A percentile compares a stretch with the other conserved stretches of the same genome.
phyloP scores from a whole-genome alignment of 2,113 vertebrate species.

The Bucco capensis region DNA sequence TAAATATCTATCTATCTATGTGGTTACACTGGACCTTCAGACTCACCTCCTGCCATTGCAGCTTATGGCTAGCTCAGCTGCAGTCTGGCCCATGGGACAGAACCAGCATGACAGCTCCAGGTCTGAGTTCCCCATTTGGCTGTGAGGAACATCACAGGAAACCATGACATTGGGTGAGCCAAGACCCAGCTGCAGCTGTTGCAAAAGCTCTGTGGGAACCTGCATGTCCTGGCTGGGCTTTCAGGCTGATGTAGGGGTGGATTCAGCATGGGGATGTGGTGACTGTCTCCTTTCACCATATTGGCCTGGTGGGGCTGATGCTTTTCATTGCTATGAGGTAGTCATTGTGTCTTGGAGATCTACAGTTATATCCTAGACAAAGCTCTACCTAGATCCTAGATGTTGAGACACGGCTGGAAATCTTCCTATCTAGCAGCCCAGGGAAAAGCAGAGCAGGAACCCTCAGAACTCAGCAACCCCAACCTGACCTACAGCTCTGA shows the following conservation, averaged over 20 bases:
- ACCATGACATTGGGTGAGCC: neutral
- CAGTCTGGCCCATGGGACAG: neutral
- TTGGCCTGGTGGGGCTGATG: neutral
- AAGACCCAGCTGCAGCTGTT: neutral
- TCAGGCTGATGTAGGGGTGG: neutral
- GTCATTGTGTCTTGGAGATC: neutral
- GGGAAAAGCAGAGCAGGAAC: neutral
- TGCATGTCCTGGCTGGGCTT: neutral
- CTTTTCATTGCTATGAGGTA: neutral
- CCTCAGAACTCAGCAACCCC: neutral
- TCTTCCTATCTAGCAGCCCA: neutral
- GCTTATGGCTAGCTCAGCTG: neutral
- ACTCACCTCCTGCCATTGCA: neutral
- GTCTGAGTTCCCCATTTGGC: conserved; percentile 2
- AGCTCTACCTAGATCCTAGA: neutral
- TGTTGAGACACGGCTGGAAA: neutral
- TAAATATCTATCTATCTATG: neutral
- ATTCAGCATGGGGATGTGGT: neutral
- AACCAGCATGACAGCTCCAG: neutral
- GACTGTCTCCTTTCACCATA: neutral
- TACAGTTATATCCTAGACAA: fast-evolving
- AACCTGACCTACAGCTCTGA: neutral
- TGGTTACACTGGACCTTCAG: neutral
- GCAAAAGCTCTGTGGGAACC: conserved; percentile 23
- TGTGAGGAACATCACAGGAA: neutral